Evolutionary conservation across 2,888 invertebrate genomes (phyloP), one percentile per base, ranked within the genome.

Genomic region (Cancer borealis): DNA sequence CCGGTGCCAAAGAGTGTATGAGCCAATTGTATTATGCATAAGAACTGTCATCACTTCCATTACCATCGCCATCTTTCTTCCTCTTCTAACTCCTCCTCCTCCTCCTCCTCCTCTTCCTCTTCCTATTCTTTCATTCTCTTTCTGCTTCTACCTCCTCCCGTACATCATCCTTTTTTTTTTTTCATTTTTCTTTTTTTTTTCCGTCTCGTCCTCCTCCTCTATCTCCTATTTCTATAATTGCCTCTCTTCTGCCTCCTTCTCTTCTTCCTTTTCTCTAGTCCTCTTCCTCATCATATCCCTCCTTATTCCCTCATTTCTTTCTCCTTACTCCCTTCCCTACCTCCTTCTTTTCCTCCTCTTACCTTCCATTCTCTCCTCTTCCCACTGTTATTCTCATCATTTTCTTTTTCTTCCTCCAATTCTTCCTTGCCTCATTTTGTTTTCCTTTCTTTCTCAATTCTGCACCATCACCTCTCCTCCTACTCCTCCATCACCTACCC

Each of bases 21-120:
- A 84, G 39, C 14, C 39, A 30, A 21, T 12, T 84, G 39, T 30
- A 30, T 84, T 30, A 39, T 84, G 30, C 17, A 84, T 30, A 14
- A 17, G 39, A 84, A 84, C 39, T 84, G 84, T 84, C 84, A 39
- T 30, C 30, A 84, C 84, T 84, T 84, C 84, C 84, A 84, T 84
- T 84, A 84, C 84, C 30, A 1, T 84, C 84, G 84, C 84, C 39
- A 84, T 84, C 12, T 84, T 84, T 84, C 39, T 39, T 39, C 8
- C n/a, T 14, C 30, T 39, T 5, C 30, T 14, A 39, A 12, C 30
- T 30, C 39, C 30, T 1, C 39, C 84, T 84, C 39, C 84, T 84
- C 84, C 84, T 84, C 84, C 6, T 84, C 39, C 39, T 84, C 39
- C 39, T 84, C 84, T 14, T 84, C 30, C 79, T 79, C 79, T 26